phyloP scores from a whole-genome alignment of 2,888 invertebrate genomes.

The Criorhina ranunculi region DNA sequence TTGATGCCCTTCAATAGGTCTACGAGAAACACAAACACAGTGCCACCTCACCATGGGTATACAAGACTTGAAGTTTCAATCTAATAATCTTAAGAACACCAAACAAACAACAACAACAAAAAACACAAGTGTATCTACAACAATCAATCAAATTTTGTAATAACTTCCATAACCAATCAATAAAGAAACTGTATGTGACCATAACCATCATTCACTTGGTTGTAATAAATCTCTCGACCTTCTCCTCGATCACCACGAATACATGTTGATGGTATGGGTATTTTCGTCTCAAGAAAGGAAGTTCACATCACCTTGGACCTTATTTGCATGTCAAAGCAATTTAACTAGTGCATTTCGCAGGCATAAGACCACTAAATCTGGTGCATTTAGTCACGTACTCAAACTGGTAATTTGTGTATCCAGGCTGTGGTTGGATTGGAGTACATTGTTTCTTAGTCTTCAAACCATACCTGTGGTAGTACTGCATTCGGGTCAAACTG shows the following conservation, averaged over 20 bases:
- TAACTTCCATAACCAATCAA: slow-evolving; percentile 31
- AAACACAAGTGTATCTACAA: not conserved
- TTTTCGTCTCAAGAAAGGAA: slow-evolving; percentile 55
- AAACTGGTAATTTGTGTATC: slow-evolving; percentile 6
- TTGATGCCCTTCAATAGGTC: slow-evolving; percentile 4
- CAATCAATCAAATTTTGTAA: slow-evolving; percentile 43
- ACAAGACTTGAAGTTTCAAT: slow-evolving; percentile 19
- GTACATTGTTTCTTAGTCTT: slow-evolving; percentile 32
- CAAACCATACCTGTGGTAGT: not conserved
- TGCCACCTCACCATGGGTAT: not conserved
- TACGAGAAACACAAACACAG: not conserved
- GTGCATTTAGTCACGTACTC: slow-evolving; percentile 46
- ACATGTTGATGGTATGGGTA: not conserved
- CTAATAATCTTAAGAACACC: slow-evolving; percentile 6
- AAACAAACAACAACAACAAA: not conserved
- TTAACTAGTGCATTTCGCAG: slow-evolving; percentile 3
- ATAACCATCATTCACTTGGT: slow-evolving; percentile 34
- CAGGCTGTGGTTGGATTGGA: slow-evolving; percentile 3
- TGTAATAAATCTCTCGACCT: slow-evolving; percentile 53
- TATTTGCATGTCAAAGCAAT: slow-evolving; percentile 61
- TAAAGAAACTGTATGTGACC: slow-evolving; percentile 3
- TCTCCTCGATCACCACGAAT: slow-evolving; percentile 10
- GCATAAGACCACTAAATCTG: slow-evolving; percentile 1
- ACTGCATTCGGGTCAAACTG: slow-evolving; percentile 49
- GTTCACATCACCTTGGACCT: slow-evolving; percentile 52